A percentile compares a stretch with the other conserved stretches of the same genome.
These are phyloP conservation scores for Fulmarus glacialis DNA, from an alignment of 2,113 vertebrate genomes.

Conservation along the genomic window DNA sequence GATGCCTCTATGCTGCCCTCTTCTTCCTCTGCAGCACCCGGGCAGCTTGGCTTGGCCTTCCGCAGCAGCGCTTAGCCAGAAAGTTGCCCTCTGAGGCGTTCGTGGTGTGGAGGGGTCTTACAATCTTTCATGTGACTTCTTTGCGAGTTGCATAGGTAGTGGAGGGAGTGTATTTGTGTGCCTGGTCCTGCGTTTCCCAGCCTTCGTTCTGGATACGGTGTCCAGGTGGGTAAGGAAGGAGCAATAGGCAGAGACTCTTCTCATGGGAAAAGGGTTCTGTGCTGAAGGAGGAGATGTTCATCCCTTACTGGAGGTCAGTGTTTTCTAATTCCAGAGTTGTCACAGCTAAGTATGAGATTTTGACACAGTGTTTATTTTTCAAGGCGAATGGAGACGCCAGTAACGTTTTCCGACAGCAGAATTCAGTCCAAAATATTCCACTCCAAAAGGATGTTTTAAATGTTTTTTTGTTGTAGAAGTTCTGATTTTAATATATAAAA, in stretches of 20 bases:
- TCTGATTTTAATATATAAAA: not conserved
- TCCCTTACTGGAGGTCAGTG: not conserved
- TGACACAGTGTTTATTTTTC: not conserved
- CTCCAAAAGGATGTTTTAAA: not conserved
- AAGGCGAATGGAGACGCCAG: not conserved
- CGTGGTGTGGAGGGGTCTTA: not conserved
- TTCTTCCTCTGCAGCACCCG: not conserved
- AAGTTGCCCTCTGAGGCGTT: not conserved
- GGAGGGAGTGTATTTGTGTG: not conserved
- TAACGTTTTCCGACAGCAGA: not conserved
- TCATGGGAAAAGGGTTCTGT: not conserved
- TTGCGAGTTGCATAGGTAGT: not conserved
- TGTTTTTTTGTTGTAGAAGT: not conserved
- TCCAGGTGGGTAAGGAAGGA: not conserved
- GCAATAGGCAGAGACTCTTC: not conserved
- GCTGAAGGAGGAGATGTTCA: not conserved
- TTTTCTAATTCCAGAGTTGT: not conserved
- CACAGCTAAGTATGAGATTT: not conserved
- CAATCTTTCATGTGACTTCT: not conserved
- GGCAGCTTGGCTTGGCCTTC: not conserved
- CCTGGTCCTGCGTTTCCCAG: not conserved
- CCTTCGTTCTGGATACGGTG: rapidly evolving
- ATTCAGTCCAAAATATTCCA: not conserved
- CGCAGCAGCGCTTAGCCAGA: not conserved
- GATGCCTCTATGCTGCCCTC: not conserved